Base-by-base conservation (phyloP, 2,888 invertebrate genomes). In the Linyphia triangularis region DNA sequence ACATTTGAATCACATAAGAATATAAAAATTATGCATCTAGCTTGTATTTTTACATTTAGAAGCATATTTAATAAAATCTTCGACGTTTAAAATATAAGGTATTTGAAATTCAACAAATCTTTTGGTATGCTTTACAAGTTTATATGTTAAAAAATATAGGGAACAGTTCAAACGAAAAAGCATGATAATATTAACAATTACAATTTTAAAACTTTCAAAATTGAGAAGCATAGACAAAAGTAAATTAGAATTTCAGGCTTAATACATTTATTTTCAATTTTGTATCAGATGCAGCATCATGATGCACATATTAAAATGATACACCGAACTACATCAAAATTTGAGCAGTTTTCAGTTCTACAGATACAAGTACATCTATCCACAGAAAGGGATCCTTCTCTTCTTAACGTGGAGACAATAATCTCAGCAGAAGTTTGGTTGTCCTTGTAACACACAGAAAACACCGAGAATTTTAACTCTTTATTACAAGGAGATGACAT, bases 301-400 rank as follows among this genome's bases (percentile, higher is more conserved):
- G 72, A 72, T 28, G 63, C 61, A 84, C 75, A 84, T 65, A 59
- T 57, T 59, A 77, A 85, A 85, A 86, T 85, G 63, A 86, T 57
- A 82, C 81, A 88, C 43, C 81, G 40, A 86, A 86, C 72, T 88
- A 88, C 88, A 82, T 59, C 59, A 69, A 82, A 88, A 88, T 75
- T 88, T 88, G 88, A 88, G 88, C 88, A 88, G 88, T 82, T 75
- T 75, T 88, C 85, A 86, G 88, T 88, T 88, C 82, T 81, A 86
- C 51, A 88, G 67, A 82, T 16, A 86, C 22, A 78, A 59, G 43
- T 51, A 78, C 61, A 86, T 57, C 13, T 43, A 78, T 77, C 28
- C 22, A 26, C 40, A 57, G 63, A 65, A 43, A 22, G 51, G 28
- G 7, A 84, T 75, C 28, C 51, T 73, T 67, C 9, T n/a, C 19